A percentile compares a stretch with the other conserved stretches of the same genome.
phyloP scores from a whole-genome alignment of 2,888 invertebrate genomes.

The Aleiodes alternator region DNA sequence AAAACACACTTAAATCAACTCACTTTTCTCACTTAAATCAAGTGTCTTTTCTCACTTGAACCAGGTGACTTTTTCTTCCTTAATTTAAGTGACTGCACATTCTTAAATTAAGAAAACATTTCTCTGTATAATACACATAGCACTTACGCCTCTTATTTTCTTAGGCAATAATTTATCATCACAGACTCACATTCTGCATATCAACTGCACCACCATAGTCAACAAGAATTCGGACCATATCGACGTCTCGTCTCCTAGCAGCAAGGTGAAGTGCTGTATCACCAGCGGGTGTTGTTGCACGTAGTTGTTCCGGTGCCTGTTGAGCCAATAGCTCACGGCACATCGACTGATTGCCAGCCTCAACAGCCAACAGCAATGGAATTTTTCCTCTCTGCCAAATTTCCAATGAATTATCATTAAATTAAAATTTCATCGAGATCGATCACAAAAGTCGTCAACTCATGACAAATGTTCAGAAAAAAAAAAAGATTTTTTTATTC shows the following conservation, averaged over 20 bases:
- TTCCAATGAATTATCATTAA: neutral
- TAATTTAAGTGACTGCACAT: no score
- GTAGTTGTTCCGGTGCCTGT: slow-evolving; percentile 91
- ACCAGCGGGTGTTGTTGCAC: slow-evolving; percentile 88
- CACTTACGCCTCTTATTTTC: no score
- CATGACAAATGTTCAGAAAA: neutral
- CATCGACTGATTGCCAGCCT: slow-evolving; percentile 96
- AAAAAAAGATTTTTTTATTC: no score
- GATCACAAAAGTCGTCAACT: neutral
- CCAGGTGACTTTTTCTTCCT: no score
- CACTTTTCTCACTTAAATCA: no score
- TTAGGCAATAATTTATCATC: no score
- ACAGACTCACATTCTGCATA: slow-evolving; percentile 84
- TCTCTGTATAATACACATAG: no score
- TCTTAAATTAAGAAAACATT: no score
- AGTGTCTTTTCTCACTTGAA: no score
- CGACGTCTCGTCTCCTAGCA: slow-evolving; percentile 93
- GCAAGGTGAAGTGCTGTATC: slow-evolving; percentile 97
- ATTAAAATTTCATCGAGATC: neutral
- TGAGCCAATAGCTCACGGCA: slow-evolving; percentile 93
- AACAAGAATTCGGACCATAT: slow-evolving; percentile 93
- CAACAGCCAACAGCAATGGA: slow-evolving; percentile 94
- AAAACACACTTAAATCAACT: no score
- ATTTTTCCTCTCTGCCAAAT: slow-evolving; percentile 91
- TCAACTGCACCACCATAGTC: slow-evolving; percentile 96